These are phyloP conservation scores for Celastrina argiolus DNA, from an alignment of 2,888 invertebrate genomes.

Conservation along the genomic window DNA sequence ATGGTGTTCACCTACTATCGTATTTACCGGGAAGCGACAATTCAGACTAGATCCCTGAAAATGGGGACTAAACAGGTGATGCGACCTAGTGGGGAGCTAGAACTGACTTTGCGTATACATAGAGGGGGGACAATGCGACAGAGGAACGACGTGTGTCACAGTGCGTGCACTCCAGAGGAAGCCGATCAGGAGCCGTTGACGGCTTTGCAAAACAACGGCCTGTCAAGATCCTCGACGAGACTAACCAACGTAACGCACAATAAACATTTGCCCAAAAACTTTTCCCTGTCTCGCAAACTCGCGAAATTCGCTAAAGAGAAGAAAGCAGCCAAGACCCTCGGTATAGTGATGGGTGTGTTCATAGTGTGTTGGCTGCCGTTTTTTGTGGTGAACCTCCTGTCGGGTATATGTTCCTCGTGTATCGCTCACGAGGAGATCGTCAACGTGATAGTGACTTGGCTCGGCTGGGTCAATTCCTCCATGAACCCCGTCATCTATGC, in stretches of 20 bases:
- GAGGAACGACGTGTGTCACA: constrained; percentile 71
- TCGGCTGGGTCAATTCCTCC: constrained; percentile 96
- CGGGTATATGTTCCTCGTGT: constrained; percentile 92
- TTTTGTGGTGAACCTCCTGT: constrained; percentile 95
- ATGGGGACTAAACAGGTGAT: constrained; percentile 94
- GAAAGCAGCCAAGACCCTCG: constrained; percentile 97
- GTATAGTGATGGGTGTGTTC: constrained; percentile 98
- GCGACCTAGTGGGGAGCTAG: constrained; percentile 89
- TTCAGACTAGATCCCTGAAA: constrained; percentile 93
- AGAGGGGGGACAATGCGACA: constrained; percentile 89
- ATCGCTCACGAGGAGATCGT: constrained; percentile 93
- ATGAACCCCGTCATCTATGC: constrained; percentile 99
- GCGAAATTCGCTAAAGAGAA: constrained; percentile 98
- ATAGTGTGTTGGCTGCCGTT: constrained; percentile 98
- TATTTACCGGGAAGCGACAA: constrained; percentile 95
- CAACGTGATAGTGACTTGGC: constrained; percentile 93
- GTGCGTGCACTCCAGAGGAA: constrained; percentile 82
- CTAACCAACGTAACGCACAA: constrained; percentile 78
- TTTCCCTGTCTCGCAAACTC: constrained; percentile 93
- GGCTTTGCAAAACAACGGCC: constrained; percentile 86
- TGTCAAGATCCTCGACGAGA: constrained; percentile 83
- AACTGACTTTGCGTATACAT: constrained; percentile 94
- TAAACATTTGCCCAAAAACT: constrained; percentile 88
- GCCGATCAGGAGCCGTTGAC: constrained; percentile 85
- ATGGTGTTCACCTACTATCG: constrained; percentile 99